These are phyloP conservation scores for Notospermus geniculatus DNA, from an alignment of 1,140 invertebrate species.

Conservation along the genomic window DNA sequence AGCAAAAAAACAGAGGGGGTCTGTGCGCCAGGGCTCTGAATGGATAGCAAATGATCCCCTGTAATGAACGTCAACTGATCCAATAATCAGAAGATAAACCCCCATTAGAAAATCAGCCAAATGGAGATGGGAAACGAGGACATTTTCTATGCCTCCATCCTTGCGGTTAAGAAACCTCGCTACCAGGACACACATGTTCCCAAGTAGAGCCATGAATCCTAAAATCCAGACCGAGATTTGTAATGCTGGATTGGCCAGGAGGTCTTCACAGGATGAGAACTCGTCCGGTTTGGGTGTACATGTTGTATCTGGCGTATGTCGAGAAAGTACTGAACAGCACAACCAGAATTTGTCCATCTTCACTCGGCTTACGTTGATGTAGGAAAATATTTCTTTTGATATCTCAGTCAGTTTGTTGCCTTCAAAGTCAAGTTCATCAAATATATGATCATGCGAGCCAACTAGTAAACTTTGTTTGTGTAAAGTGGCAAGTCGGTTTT, in stretches of 20 bases:
- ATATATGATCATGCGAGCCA: too few relatives aligned
- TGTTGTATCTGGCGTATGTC: background rate
- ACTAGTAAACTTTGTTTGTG: too few relatives aligned
- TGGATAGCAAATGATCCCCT: background rate
- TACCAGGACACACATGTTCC: slow-evolving; percentile 3
- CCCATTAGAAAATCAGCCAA: slow-evolving; percentile 1
- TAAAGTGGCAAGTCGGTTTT: too few relatives aligned
- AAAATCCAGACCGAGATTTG: slow-evolving; percentile 8
- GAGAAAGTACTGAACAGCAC: background rate
- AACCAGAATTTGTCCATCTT: slow-evolving; percentile 1
- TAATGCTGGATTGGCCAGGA: background rate
- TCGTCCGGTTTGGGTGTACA: background rate
- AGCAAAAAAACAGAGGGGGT: background rate
- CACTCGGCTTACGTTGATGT: too few relatives aligned
- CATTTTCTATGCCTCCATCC: background rate
- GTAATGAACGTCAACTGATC: background rate
- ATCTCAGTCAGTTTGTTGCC: too few relatives aligned
- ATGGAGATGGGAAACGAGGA: background rate
- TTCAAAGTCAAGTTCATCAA: too few relatives aligned
- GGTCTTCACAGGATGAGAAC: slow-evolving; percentile 5
- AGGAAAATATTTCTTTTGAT: background rate
- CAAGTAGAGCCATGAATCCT: slow-evolving; percentile 10
- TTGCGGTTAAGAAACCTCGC: background rate
- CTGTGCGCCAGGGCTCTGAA: background rate
- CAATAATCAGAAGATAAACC: slow-evolving; percentile 1